Base-by-base conservation (phyloP, 2,113 vertebrate genomes). In the Perca schrenkii region DNA sequence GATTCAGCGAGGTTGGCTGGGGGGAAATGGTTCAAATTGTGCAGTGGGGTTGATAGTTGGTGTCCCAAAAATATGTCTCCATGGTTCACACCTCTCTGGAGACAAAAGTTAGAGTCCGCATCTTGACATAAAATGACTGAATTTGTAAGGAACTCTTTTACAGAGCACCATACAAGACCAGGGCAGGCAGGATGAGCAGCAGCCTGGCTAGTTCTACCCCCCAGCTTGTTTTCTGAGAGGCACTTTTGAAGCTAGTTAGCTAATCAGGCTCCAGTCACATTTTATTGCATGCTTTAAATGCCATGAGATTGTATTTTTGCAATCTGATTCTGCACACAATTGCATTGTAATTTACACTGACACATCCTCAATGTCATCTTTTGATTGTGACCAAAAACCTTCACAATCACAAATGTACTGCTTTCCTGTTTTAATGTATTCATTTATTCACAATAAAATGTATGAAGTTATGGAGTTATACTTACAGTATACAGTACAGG, bases 71-170 rank as follows among this genome's bases (percentile, higher is more conserved):
- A 70, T 43, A 62, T 53, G 25, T 74, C 57, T 78, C 34, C 22
- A 31, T 62, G 54, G n/a, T 19, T 69, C 22, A 57, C 25, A 76
- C 28, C 49, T 58, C 50, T 50, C 17, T 82, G 74, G 77, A 58
- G 19, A 4, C 36, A 34, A 53, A 36, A 47, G 53, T 58, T 36
- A 75, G 13, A 1, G 16, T 66, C 62, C 80, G 53, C 53, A 71
- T 46, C 64, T 25, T 8, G 13, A 49, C 46, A 57, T 31, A 82
- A 60, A 69, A 64, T 61, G 46, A 58, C 12, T 69, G 14, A 28
- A 72, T 80, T 36, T 4, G 8, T 52, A 47, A 52, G 50, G 19
- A 60, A 43, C 12, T 60, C 22, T 11, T 49, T 76, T 4, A 47
- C 49, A 68, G 34, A 43, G 47, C 17, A 43, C 22, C 22, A 14